Evolutionary conservation across 2,888 invertebrate genomes (phyloP).

Genomic region (Mycogona germanica): DNA sequence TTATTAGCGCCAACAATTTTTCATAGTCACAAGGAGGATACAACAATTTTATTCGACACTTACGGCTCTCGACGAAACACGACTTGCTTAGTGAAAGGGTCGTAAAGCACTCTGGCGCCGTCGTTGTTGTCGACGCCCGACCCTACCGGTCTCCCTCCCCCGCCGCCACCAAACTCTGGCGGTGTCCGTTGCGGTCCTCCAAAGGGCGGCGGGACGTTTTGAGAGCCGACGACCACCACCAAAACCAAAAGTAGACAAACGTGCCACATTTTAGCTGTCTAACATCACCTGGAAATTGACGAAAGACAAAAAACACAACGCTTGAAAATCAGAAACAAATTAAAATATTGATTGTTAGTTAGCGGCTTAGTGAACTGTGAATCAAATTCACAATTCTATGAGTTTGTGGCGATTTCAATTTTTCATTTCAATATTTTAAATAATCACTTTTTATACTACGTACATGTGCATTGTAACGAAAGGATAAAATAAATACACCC

Average conservation of each 20-base stretch:
- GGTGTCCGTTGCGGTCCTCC: neutral
- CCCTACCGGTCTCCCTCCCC: neutral
- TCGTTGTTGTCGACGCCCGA: neutral
- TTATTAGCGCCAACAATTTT: neutral
- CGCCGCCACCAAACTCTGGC: neutral
- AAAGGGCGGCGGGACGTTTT: neutral
- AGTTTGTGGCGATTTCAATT: no score
- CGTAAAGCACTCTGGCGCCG: neutral
- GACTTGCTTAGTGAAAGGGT: constrained; percentile 13
- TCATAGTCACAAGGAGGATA: neutral
- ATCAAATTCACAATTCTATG: no score
- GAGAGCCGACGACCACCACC: neutral
- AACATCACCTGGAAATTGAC: constrained; percentile 13
- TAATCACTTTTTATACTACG: no score
- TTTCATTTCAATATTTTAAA: no score
- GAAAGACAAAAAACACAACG: neutral
- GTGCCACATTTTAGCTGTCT: constrained; percentile 19
- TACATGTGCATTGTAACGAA: no score
- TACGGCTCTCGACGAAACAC: constrained; percentile 15
- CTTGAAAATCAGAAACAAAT: no score
- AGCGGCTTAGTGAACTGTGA: no score
- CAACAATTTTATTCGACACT: neutral
- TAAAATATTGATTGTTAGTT: no score
- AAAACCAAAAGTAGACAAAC: constrained; percentile 10
- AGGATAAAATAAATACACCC: no score